These are phyloP conservation scores for Callocephalon fimbriatum DNA, from an alignment of 2,113 vertebrate genomes.

Conservation along the genomic window DNA sequence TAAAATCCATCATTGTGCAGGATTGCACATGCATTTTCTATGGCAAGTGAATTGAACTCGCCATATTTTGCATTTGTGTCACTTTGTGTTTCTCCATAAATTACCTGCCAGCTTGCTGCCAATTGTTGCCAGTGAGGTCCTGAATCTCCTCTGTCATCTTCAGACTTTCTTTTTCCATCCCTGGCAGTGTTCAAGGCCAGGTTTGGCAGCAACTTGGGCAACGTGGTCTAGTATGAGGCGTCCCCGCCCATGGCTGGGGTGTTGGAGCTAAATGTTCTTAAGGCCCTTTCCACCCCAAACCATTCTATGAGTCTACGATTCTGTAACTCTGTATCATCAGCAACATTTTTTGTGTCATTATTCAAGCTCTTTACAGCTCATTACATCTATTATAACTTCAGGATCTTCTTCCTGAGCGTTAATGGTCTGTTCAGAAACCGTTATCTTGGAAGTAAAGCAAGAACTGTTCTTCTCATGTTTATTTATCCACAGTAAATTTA, in stretches of 20 bases:
- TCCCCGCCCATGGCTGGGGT: neutral
- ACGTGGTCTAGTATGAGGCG: neutral
- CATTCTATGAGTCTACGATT: neutral
- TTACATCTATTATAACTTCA: conserved; percentile 5
- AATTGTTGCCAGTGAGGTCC: neutral
- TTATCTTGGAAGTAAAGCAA: neutral
- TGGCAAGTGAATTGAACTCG: neutral
- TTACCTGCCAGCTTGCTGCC: neutral
- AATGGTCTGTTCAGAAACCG: neutral
- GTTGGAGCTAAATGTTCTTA: neutral
- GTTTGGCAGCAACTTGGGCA: neutral
- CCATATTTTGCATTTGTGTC: neutral
- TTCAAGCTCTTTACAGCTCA: conserved; percentile 7
- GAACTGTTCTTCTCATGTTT: neutral
- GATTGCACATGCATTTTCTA: neutral
- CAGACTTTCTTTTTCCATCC: neutral
- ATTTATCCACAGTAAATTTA: neutral
- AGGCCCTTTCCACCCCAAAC: neutral
- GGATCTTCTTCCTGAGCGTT: neutral
- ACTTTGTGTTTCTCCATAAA: neutral
- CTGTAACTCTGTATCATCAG: neutral
- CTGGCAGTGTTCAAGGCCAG: neutral
- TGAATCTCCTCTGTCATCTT: neutral
- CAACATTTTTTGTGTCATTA: neutral
- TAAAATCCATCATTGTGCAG: neutral